Percentiles rank a stretch among this genome's conserved stretches.
Evolutionary conservation across 2,113 vertebrate genomes (phyloP).

Genomic region (Mystacornis crossleyi): DNA sequence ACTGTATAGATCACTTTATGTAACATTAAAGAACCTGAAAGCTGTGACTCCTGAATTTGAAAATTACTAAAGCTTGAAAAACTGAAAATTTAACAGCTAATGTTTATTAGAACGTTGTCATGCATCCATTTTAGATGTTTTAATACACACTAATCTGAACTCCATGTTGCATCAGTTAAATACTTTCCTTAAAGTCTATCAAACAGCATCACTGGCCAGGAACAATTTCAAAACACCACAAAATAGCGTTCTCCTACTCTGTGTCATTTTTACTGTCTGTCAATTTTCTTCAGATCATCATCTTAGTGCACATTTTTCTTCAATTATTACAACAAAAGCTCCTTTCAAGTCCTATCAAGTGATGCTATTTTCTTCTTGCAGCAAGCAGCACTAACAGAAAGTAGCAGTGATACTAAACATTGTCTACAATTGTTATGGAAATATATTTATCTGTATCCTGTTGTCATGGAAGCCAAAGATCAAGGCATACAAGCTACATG

Average conservation of each 20-base stretch:
- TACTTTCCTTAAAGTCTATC: neutral
- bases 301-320: conserved; percentile 54
- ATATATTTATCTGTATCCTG: conserved; percentile 64
- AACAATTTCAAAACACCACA: neutral
- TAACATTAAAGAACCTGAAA: neutral
- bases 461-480: conserved; percentile 75
- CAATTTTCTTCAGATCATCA: neutral
- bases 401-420: conserved; percentile 60
- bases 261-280: neutral
- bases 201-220: neutral
- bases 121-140: neutral
- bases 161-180: neutral
- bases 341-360: conserved; percentile 54
- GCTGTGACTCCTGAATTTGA: neutral
- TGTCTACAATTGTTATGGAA: conserved; percentile 72
- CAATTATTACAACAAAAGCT: conserved; percentile 60
- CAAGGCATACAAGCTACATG: conserved; percentile 50
- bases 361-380: conserved; percentile 47
- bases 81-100: neutral
- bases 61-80: neutral
- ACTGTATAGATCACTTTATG: neutral
- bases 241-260: neutral
- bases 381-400: conserved; percentile 46
- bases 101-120: neutral
- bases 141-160: neutral